phyloP scores from a whole-genome alignment of 2,113 vertebrate species.

The Pteropus alecto region DNA sequence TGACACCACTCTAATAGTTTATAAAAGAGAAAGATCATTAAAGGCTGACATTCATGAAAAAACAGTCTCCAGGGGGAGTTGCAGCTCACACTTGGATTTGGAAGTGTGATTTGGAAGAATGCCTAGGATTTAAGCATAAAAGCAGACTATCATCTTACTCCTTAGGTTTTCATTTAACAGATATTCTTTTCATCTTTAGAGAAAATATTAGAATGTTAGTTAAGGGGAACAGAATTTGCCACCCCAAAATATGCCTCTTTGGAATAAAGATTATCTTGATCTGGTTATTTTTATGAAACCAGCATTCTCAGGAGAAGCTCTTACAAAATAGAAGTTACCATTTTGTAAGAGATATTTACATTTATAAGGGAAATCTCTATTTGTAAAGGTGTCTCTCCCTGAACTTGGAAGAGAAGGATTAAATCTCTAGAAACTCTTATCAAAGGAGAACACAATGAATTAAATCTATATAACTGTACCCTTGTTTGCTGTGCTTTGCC shows the following conservation, averaged over 20 bases:
- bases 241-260: background rate
- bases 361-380: background rate
- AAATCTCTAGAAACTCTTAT: background rate
- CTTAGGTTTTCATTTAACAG: conserved; percentile 11
- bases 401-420: background rate
- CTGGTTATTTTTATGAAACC: background rate
- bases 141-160: background rate
- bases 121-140: background rate
- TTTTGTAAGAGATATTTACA: background rate
- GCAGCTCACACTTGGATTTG: background rate
- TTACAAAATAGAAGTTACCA: background rate
- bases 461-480: background rate
- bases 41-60: background rate
- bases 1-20: background rate
- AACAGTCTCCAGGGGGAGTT: background rate
- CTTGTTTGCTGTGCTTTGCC: background rate
- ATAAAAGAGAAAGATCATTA: background rate
- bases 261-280: background rate
- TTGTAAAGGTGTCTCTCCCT: background rate
- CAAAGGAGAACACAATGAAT: background rate
- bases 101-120: background rate
- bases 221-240: background rate
- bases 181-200: background rate
- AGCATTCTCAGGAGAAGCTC: background rate
- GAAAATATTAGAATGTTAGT: conserved; percentile 13